Evolutionary conservation across 1,140 invertebrate genomes (phyloP), one percentile per base, ranked within the genome.

Genomic region (Zaprionus camerounensis): DNA sequence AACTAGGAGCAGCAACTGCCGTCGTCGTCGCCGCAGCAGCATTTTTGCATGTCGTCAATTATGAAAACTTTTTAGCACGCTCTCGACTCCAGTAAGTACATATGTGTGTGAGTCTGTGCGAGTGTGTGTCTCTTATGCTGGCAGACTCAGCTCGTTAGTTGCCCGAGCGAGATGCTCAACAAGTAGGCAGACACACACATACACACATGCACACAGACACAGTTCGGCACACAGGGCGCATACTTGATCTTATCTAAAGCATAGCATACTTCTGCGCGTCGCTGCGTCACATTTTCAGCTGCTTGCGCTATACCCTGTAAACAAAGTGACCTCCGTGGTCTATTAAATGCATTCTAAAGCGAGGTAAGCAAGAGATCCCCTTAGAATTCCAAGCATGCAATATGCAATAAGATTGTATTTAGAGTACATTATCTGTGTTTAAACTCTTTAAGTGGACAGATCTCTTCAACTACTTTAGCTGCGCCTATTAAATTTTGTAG

Each of bases 41-140:
- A 62, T 46, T 63, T 71, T 57, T 71, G 74, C 74, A 67, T 83
- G 80, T 88, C 84, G 80, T 88, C 84, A 88, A 87, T 88, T 88
- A 83, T 87, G 84, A 44, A 88, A 87, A 88, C 64, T 87, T 87
- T 80, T 73, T 79, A 84, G 71, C 81, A 83, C 76, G 62, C 75
- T 71, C 71, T 69, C 28, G 38, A 53, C 51, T 65, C 65, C 51
- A 46, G 20, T n/a, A 11, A 49, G 46, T 57, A n/a, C n/a, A n/a
- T n/a, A 34, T 63, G 55, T 53, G 26, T 71, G 20, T 51, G 20
- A 51, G 57, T 56, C 59, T 71, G 66, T 49, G 49, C 24, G 55
- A 17, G 5, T 62, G 53, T 68, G 66, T 49, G 41, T 55, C 20
- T 41, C 31, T 44, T 38, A 28, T 63, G 51, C 59, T 55, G 26